Evolutionary conservation across 2,888 invertebrate genomes (phyloP), one percentile per base, ranked within the genome.

Genomic region (Plutella xylostella): DNA sequence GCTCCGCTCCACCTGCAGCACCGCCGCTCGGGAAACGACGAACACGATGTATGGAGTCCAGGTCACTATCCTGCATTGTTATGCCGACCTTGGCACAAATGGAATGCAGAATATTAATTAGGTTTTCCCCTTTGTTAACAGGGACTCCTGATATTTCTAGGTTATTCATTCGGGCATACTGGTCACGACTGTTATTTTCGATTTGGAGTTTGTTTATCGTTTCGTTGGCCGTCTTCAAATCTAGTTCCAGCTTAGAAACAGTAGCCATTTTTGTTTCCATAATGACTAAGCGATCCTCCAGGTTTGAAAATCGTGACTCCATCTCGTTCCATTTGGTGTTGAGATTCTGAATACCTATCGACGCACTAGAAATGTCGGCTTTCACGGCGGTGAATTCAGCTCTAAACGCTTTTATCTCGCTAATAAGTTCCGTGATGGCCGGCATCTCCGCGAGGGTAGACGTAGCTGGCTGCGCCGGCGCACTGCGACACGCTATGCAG

Each of bases 121-220:
- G 19, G 25, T 50, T 48, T 41, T 48, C 50, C 4, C 46, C 42
- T 17, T 45, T 50, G 4, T 11, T 28, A 6, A 33, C 2, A 7
- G 50, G 50, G 12, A 50, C n/a, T n/a, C n/a, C n/a, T n/a, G n/a
- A n/a, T n/a, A n/a, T n/a, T 18, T 49, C 45, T 12, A 49, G 20
- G 17, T 49, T 49, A 33, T 48, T 48, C 30, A 42, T 30, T 6
- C 50, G 20, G 4, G 42, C 39, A 11, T 31, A 45, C 21, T 46
- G 48, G 15, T 50, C 18, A 5, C 15, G n/a, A n/a, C n/a, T n/a
- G n/a, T n/a, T n/a, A n/a, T n/a, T n/a, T n/a, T n/a, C n/a, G n/a
- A n/a, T n/a, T n/a, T n/a, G n/a, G n/a, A n/a, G n/a, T n/a, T n/a
- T n/a, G n/a, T n/a, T n/a, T n/a, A n/a, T n/a, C n/a, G n/a, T n/a